Conservation (phyloP, 2,888 invertebrate species). For the Zeuzera pyrina region DNA sequence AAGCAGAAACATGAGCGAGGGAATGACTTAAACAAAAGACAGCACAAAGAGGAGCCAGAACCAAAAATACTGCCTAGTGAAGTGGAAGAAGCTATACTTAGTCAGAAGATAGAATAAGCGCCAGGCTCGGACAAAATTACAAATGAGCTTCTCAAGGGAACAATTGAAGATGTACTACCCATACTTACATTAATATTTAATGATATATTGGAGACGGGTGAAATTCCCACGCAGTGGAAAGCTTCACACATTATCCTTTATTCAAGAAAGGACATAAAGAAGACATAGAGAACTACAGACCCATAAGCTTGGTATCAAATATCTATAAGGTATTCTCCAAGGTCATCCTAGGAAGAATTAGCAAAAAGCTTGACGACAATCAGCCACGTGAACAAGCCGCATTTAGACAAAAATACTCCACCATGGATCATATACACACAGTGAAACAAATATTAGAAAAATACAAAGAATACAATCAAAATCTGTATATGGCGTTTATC, state of each 20-base stretch:
- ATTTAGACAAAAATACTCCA: conserved; percentile 14
- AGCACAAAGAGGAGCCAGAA: neutral
- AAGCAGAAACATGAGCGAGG: too few species aligned
- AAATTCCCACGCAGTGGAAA: conserved; percentile 14
- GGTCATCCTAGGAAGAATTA: conserved; percentile 12
- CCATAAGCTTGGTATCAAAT: conserved; percentile 16
- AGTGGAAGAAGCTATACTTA: conserved; percentile 7
- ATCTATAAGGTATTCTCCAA: conserved; percentile 21
- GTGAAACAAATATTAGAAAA: conserved; percentile 12
- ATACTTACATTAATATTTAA: conserved; percentile 14
- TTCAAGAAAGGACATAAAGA: conserved; percentile 16
- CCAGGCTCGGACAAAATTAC: conserved; percentile 8
- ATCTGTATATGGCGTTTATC: too few species aligned
- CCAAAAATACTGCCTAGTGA: conserved; percentile 1
- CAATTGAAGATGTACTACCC: neutral
- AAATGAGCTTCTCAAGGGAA: conserved; percentile 8
- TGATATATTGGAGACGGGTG: conserved; percentile 10
- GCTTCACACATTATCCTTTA: conserved; percentile 11
- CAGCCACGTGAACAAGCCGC: conserved; percentile 20
- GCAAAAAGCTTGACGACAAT: conserved; percentile 12
- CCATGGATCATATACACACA: too few species aligned
- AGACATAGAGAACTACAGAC: conserved; percentile 17
- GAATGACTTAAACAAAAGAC: neutral
- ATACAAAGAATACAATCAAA: conserved; percentile 16
- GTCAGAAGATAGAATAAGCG: conserved; percentile 6